Conservation (phyloP, 2,888 invertebrate species). For the Euclidia mi region DNA sequence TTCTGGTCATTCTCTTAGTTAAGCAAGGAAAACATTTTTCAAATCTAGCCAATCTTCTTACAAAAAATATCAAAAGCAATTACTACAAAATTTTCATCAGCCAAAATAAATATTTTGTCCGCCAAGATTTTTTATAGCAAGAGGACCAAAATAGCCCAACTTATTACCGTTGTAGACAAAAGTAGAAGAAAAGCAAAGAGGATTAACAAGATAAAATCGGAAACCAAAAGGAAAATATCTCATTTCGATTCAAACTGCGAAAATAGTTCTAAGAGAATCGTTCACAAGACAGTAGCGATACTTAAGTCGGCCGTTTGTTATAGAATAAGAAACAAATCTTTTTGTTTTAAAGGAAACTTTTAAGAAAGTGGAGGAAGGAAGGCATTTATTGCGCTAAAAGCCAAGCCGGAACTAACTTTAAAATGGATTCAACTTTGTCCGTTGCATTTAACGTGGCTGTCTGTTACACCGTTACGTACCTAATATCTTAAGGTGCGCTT, state of each 20-base stretch:
- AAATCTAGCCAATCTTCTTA: no score
- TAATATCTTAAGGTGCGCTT: conserved; percentile 33
- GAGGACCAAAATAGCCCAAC: conserved; percentile 13
- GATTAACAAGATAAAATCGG: conserved; percentile 51
- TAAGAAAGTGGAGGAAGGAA: conserved; percentile 88
- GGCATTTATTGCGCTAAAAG: conserved; percentile 90
- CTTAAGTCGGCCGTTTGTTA: conserved; percentile 78
- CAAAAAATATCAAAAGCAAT: no score
- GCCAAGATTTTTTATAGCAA: conserved; percentile 11
- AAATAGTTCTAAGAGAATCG: conserved; percentile 60
- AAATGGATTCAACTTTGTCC: conserved; percentile 89
- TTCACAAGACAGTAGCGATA: conserved; percentile 50
- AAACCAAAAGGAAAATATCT: conserved; percentile 55
- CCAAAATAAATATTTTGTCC: not conserved
- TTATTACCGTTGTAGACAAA: conserved; percentile 24
- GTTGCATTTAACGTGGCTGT: conserved; percentile 79
- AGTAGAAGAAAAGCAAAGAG: conserved; percentile 26
- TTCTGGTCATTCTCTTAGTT: no score
- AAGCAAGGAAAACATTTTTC: no score
- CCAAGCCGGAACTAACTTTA: conserved; percentile 87
- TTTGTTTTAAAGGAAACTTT: conserved; percentile 88
- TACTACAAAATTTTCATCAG: not conserved
- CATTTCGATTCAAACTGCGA: conserved; percentile 60
- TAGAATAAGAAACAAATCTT: conserved; percentile 84
- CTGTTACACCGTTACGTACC: conserved; percentile 69